Percentiles rank a stretch among this genome's conserved stretches.
Conservation (phyloP, 2,113 vertebrate genomes). For the Cyprinodon tularosa region DNA sequence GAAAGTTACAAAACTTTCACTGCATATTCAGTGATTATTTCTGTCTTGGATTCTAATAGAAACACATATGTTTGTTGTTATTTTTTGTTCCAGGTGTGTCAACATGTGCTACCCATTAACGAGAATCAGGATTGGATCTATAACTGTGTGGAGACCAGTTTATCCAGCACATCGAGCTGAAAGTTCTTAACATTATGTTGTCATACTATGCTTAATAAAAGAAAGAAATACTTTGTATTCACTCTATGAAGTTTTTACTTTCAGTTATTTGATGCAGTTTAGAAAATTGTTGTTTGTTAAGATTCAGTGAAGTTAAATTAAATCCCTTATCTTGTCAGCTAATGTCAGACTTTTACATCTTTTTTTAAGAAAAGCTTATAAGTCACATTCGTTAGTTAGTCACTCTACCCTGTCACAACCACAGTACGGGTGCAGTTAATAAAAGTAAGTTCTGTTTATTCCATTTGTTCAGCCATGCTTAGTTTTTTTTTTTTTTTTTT, state of each 20-base stretch:
- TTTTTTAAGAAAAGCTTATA: background rate
- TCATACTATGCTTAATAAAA: background rate
- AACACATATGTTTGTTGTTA: constrained; percentile 1
- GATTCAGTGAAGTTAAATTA: background rate
- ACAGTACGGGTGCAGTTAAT: background rate
- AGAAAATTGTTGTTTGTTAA: background rate
- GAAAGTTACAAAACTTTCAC: background rate
- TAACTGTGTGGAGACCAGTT: constrained; percentile 84
- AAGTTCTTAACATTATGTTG: background rate
- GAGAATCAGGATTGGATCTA: constrained; percentile 89
- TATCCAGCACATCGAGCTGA: constrained; percentile 62
- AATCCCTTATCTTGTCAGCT: background rate
- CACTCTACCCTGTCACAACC: background rate
- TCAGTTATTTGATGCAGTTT: background rate
- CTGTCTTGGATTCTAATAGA: background rate
- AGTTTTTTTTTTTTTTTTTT: background rate
- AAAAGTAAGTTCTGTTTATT: background rate
- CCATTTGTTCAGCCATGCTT: background rate
- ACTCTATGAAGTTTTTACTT: background rate
- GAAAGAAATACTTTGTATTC: background rate
- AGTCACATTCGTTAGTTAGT: background rate
- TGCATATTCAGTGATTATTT: background rate
- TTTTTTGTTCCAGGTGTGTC: constrained; percentile 82
- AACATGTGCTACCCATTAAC: constrained; percentile 87
- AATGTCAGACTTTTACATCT: background rate